These are phyloP conservation scores for Drosophila repletoides DNA, from an alignment of 1,140 invertebrate species.

Conservation along the genomic window DNA sequence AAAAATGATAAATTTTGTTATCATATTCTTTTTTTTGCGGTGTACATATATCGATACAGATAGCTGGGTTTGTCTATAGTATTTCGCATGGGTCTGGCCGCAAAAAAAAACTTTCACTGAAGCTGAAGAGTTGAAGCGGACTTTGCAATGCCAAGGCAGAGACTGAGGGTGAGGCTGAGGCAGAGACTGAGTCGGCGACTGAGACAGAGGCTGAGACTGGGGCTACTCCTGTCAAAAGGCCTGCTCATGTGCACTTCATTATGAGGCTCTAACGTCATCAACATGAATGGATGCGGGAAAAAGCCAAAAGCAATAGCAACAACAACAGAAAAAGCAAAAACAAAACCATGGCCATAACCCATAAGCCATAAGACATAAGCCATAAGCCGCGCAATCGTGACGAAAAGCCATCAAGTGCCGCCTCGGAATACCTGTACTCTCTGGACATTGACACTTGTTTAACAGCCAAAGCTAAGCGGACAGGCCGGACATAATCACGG, in stretches of 20 bases:
- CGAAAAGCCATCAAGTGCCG: constrained; percentile 70
- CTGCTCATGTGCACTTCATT: constrained; percentile 64
- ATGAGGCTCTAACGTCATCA: constrained; percentile 61
- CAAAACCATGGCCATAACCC: constrained; percentile 20
- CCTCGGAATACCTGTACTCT: too few species aligned
- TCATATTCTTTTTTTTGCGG: too few species aligned
- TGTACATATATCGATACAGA: too few species aligned
- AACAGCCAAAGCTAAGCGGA: constrained; percentile 28
- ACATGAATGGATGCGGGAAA: constrained; percentile 24
- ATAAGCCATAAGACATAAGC: constrained; percentile 28
- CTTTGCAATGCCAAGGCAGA: constrained; percentile 21
- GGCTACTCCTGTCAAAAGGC: constrained; percentile 73
- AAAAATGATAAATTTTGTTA: too few species aligned
- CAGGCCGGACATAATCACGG: constrained; percentile 22
- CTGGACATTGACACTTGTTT: constrained; percentile 77
- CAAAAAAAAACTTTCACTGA: constrained; percentile 69
- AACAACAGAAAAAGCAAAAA: too few species aligned
- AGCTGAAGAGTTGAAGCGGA: constrained; percentile 56
- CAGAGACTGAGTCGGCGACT: too few species aligned
- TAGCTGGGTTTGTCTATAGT: constrained; percentile 1
- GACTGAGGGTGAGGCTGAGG: too few species aligned
- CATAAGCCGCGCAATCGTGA: constrained; percentile 63
- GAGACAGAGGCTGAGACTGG: too few species aligned
- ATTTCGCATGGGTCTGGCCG: constrained; percentile 31
- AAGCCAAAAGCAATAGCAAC: too few species aligned